Base-by-base conservation (phyloP, 2,113 vertebrate genomes). In the Pseudopipra pipra region DNA sequence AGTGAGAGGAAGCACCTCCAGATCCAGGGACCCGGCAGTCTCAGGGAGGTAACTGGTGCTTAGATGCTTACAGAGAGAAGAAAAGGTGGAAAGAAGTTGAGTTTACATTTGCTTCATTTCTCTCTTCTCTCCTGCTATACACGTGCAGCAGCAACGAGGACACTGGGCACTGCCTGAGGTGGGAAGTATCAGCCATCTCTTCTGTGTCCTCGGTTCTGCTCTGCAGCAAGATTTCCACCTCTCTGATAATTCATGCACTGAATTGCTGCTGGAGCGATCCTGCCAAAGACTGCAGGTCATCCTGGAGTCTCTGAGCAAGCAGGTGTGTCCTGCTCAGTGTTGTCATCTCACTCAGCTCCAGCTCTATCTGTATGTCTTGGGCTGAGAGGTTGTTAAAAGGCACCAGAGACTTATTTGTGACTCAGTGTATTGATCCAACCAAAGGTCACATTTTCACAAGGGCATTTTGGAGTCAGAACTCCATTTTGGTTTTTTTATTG, bases 101-200 rank as follows among this genome's bases (percentile, higher is more conserved):
- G 8, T 75, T 89, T 27, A 8, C 5, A 17, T 68, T 62, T 68
- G 24, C 28, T 41, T 72, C 31, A 21, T 6, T 6, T 74, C 35
- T 71, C 24, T 78, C 5, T 79, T 65, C 18, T 37, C 31, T 35
- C 54, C 12, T 1, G 1, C 18, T 39, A 6, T 11, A 12, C 19
- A 8, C 19, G 11, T 1, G 1, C 27, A 79, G 62, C 58, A 83
- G 65, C 58, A 58, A 13, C 0, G 1, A 39, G 39, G 24, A 1
- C 16, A 12, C 0, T 31, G 44, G 23, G 67, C 52, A 35, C 8
- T 55, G 56, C 62, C 30, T 1, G 0, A 1, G 2, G 30, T 35
- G 33, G 44, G 35, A 65, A 87, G 46, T 30, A 65, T 43, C 70
- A 67, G 21, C 25, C 39, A 16, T n/a, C 39, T 72, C 70, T 41